Conservation (phyloP, 1,140 invertebrate species). For the Cydia splendana region DNA sequence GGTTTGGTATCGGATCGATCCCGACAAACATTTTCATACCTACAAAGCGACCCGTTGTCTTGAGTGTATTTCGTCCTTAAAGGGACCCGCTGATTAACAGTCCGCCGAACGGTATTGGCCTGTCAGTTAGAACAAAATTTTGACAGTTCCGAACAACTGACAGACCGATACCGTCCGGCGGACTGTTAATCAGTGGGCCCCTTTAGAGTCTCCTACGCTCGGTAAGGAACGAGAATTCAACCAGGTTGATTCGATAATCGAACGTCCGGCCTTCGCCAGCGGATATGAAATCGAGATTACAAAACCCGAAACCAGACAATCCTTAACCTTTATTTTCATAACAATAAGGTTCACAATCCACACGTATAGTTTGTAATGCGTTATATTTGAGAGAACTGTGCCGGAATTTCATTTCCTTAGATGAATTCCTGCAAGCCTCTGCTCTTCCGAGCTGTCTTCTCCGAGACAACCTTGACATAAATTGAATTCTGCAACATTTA, state of each 20-base stretch:
- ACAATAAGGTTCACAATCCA: neutral
- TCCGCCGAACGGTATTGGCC: too few relatives aligned
- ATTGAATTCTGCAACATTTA: neutral
- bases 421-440: slow-evolving; percentile 18
- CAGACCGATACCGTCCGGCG: too few relatives aligned
- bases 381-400: neutral
- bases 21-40: too few relatives aligned
- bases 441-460: neutral
- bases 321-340: neutral
- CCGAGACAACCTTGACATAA: neutral
- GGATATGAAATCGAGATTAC: slow-evolving; percentile 42
- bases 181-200: too few relatives aligned
- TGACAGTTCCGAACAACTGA: too few relatives aligned
- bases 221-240: neutral
- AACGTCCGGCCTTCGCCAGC: slow-evolving; percentile 35
- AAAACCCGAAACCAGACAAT: neutral
- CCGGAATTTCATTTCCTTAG: slow-evolving; percentile 14
- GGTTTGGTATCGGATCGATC: too few relatives aligned
- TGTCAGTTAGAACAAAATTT: too few relatives aligned
- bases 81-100: too few relatives aligned
- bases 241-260: slow-evolving; percentile 19
- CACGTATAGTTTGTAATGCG: neutral
- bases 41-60: too few relatives aligned
- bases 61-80: too few relatives aligned
- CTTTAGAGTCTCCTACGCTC: too few relatives aligned